Evolutionary conservation across 1,140 invertebrate species (phyloP), one percentile per base, ranked within the genome.

Genomic region (Bombus ignitus): DNA sequence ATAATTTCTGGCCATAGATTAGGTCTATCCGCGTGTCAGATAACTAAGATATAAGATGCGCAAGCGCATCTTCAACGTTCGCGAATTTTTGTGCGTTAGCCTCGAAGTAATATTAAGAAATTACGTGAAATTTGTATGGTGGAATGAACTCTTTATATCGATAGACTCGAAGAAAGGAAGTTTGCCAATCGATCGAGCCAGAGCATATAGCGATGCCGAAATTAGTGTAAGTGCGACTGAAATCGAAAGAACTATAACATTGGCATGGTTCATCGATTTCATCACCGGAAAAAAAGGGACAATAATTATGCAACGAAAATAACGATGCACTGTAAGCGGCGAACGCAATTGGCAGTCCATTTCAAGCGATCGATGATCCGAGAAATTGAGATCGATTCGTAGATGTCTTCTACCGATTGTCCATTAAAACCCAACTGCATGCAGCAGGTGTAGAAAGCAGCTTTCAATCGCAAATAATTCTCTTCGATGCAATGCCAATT

Each of bases 361-460:
- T 83, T 77, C 35, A 22, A 71, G 22, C 15, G 70, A 85, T 85
- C 78, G 18, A 85, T 12, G 42, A 57, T n/a, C 39, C 9, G 59
- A 75, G 44, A 72, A 65, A 73, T 82, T 47, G 22, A 74, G 25
- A 77, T 77, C 72, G 81, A 75, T 66, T 32, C 22, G n/a, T 80
- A 10, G 28, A 13, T 35, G 37, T 25, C 18, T n/a, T n/a, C 42
- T 18, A 39, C 2, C 44, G 25, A 53, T 79, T 12, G 32, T 15
- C 3, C 5, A 18, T 5, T 32, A 10, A 57, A 22, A 39, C 25
- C 71, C 44, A 39, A 57, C n/a, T 25, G 13, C n/a, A 42, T 35
- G 25, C 9, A 32, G 35, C 35, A 76, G 22, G 13, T 83, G n/a
- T 35, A 70, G 42, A 10, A 57, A 44, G 28, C 8, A 53, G 2